Evolutionary conservation across 2,797 vertebrate genomes (phyloP).

Genomic region (Oreortyx pictus): DNA sequence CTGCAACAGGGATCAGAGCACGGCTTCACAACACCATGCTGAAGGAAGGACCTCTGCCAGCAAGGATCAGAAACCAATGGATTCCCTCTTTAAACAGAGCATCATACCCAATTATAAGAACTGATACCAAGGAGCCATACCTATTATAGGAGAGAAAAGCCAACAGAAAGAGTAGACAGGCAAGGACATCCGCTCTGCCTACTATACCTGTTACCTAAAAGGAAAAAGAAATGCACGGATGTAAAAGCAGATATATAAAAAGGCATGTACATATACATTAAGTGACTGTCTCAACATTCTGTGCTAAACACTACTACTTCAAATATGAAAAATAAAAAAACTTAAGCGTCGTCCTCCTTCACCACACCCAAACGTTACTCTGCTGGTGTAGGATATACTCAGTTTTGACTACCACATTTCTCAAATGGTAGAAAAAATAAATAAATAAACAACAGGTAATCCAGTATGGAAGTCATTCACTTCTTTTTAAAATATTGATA

Average conservation of each 20-base stretch:
- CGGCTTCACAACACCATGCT: neutral
- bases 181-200: slow-evolving; percentile 93
- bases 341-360: neutral
- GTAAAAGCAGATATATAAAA: neutral
- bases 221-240: neutral
- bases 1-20: neutral
- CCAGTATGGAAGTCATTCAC: neutral
- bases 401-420: neutral
- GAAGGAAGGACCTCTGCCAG: neutral
- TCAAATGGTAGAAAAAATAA: neutral
- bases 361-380: neutral
- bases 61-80: neutral
- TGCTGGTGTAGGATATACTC: neutral
- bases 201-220: slow-evolving; percentile 95
- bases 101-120: neutral
- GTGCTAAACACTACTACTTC: neutral
- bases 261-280: neutral
- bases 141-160: slow-evolving; percentile 95
- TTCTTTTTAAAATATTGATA: neutral
- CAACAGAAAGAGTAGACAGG: slow-evolving; percentile 92
- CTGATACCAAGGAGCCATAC: slow-evolving; percentile 74
- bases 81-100: neutral
- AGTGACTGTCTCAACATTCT: neutral
- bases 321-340: neutral
- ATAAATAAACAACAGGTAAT: neutral